A percentile compares a stretch with the other conserved stretches of the same genome.
phyloP scores from a whole-genome alignment of 2,113 vertebrate species.

The Cacatua alba region DNA sequence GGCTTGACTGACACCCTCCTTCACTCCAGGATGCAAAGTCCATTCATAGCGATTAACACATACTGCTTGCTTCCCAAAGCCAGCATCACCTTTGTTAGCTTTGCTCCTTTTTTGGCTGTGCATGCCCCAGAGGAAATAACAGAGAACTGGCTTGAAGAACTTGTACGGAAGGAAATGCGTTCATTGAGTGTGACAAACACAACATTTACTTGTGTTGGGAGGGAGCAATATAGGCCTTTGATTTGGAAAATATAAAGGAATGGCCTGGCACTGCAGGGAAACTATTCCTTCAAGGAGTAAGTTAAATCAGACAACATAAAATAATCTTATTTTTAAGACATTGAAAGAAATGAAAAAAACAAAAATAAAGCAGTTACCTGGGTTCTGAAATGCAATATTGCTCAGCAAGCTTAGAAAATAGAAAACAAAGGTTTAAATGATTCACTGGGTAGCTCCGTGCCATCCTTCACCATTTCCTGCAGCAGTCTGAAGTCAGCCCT shows the following conservation, averaged over 20 bases:
- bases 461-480: neutral
- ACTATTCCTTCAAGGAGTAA: neutral
- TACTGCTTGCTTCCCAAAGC: neutral
- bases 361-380: neutral
- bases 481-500: fast-evolving
- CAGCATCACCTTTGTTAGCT: neutral
- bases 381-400: neutral
- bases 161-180: neutral
- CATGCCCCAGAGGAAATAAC: neutral
- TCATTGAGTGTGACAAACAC: neutral
- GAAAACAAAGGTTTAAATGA: neutral
- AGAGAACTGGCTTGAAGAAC: neutral
- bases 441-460: neutral
- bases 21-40: neutral
- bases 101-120: neutral
- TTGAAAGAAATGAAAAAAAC: neutral
- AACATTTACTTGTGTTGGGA: neutral
- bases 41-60: neutral
- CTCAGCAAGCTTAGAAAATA: neutral
- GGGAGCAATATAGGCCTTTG: fast-evolving
- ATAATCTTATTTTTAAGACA: neutral
- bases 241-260: neutral
- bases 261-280: neutral
- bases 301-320: neutral
- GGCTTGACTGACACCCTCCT: neutral